phyloP scores from a whole-genome alignment of 2,888 invertebrate genomes.

The Acleris holmiana region DNA sequence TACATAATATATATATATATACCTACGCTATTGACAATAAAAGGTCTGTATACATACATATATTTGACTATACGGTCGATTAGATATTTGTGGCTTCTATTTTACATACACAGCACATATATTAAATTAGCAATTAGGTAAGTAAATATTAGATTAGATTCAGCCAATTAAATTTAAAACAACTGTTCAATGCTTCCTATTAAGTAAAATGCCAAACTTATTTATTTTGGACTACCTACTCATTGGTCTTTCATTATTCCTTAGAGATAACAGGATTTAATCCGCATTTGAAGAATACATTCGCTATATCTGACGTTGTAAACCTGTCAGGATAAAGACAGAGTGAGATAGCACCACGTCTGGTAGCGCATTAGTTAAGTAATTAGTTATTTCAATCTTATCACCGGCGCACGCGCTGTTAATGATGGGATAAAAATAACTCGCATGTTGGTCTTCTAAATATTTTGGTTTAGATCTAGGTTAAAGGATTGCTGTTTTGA shows the following conservation, averaged over 20 bases:
- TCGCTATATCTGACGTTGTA: constrained; percentile 14
- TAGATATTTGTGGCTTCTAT: no score
- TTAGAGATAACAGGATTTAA: background rate
- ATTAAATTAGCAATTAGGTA: no score
- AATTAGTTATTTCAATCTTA: constrained; percentile 26
- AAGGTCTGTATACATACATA: no score
- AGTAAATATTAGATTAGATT: no score
- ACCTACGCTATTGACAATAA: no score
- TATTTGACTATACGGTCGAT: no score
- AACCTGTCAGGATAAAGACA: constrained; percentile 9
- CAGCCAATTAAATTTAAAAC: no score
- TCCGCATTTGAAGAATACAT: constrained; percentile 10
- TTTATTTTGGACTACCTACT: background rate
- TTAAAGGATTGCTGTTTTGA: background rate
- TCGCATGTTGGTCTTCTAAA: constrained; percentile 5
- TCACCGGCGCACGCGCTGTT: constrained; percentile 14
- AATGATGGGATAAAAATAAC: constrained; percentile 8
- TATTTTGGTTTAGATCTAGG: background rate
- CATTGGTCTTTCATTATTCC: background rate
- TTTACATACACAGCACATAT: no score
- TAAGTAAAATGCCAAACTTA: background rate
- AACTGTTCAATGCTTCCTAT: no score
- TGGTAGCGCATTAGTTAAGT: constrained; percentile 12
- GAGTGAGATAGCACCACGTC: constrained; percentile 8
- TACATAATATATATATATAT: no score